A percentile compares a stretch with the other conserved stretches of the same genome.
Evolutionary conservation across 2,888 invertebrate genomes (phyloP).

Genomic region (Exocentrus adspersus): DNA sequence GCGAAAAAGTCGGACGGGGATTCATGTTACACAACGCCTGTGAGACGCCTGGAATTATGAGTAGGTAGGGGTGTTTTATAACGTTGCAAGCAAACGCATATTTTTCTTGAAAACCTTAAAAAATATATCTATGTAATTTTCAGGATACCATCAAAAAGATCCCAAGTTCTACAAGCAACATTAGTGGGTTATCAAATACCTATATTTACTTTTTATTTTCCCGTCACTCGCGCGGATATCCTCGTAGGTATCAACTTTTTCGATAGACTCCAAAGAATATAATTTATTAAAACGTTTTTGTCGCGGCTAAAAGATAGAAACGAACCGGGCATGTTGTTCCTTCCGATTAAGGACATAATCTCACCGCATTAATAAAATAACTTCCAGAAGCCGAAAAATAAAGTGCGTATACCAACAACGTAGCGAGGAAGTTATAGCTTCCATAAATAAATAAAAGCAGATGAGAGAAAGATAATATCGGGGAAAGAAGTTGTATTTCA

Average conservation of each 20-base stretch:
- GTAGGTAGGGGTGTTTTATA: not conserved
- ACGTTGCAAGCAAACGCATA: not conserved
- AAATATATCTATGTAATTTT: too few species aligned
- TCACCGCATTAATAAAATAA: not conserved
- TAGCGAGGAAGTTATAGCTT: not conserved
- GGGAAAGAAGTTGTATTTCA: constrained; percentile 1
- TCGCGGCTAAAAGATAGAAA: not conserved
- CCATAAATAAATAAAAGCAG: constrained; percentile 3
- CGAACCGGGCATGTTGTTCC: not conserved
- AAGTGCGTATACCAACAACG: not conserved
- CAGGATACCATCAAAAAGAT: too few species aligned
- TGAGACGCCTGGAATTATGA: not conserved
- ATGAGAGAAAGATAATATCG: constrained; percentile 1
- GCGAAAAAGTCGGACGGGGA: not conserved
- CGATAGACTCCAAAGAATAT: not conserved
- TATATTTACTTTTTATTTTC: too few species aligned
- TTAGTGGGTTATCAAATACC: too few species aligned
- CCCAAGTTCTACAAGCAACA: too few species aligned
- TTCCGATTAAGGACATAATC: not conserved
- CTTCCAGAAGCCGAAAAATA: not conserved
- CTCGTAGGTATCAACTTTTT: too few species aligned
- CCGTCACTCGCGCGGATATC: too few species aligned
- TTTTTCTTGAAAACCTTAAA: too few species aligned
- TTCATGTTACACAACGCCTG: not conserved
- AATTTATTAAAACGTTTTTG: not conserved